Evolutionary conservation across 2,113 vertebrate species (phyloP).

Genomic region (Atherinomorus stipes): DNA sequence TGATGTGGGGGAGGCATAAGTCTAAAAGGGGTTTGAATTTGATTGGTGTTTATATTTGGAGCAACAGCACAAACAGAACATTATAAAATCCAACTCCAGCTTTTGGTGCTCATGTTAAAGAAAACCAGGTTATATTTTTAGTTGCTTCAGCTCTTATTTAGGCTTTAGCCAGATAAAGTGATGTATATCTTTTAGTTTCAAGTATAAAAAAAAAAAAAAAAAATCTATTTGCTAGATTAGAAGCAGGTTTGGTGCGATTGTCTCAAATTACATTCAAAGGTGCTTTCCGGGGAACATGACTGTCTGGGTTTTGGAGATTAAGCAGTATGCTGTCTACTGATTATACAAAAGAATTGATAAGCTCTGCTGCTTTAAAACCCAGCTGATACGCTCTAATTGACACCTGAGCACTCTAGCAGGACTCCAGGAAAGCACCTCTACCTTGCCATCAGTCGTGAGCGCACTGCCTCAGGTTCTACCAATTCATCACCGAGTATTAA

Average conservation of each 20-base stretch:
- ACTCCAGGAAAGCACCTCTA: constrained; percentile 27
- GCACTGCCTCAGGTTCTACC: constrained; percentile 15
- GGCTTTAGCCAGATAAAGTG: neutral
- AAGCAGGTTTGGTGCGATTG: neutral
- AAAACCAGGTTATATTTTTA: neutral
- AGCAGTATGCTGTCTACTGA: constrained; percentile 17
- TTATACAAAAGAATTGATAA: constrained; percentile 23
- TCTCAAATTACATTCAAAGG: neutral
- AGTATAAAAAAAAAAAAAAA: neutral
- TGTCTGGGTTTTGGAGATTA: constrained; percentile 15
- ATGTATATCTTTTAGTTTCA: neutral
- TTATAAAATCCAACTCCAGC: neutral
- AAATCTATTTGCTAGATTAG: neutral
- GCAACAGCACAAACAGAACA: too few species aligned
- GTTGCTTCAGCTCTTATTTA: neutral
- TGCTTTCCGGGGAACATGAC: neutral
- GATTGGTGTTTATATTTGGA: too few species aligned
- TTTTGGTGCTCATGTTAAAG: neutral
- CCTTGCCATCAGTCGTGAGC: constrained; percentile 9
- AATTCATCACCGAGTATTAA: constrained; percentile 49
- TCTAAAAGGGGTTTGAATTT: too few species aligned
- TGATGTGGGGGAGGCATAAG: too few species aligned
- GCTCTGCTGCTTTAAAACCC: constrained; percentile 29
- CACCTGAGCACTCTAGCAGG: constrained; percentile 41
- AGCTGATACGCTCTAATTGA: constrained; percentile 51